phyloP scores from a whole-genome alignment of 2,888 invertebrate species.

The Argynnis bischoffii region DNA sequence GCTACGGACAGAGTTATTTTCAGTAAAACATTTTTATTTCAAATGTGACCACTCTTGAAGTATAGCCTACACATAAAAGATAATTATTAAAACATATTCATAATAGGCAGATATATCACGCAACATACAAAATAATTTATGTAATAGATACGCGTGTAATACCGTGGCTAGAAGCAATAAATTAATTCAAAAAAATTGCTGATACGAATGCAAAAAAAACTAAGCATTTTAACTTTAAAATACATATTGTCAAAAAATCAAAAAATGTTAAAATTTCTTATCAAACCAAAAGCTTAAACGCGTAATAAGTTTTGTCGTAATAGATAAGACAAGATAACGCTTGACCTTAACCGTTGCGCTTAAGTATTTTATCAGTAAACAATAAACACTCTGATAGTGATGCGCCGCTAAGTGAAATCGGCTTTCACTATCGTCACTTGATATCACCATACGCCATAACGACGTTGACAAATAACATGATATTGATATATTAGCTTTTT shows the following conservation, averaged over 20 bases:
- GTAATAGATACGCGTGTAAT: too few relatives aligned
- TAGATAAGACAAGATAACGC: constrained; percentile 51
- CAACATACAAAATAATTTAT: too few relatives aligned
- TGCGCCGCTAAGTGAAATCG: constrained; percentile 45
- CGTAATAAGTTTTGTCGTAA: constrained; percentile 35
- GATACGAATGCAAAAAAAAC: too few relatives aligned
- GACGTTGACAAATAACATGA: constrained; percentile 33
- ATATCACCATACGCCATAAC: constrained; percentile 28
- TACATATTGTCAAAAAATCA: constrained; percentile 8
- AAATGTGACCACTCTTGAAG: too few relatives aligned
- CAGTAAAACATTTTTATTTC: too few relatives aligned
- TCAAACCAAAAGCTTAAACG: constrained; percentile 33
- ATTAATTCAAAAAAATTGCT: too few relatives aligned
- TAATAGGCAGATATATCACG: too few relatives aligned
- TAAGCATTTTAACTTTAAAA: neutral
- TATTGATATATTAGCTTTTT: neutral
- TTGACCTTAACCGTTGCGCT: constrained; percentile 63
- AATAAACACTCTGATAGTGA: constrained; percentile 52
- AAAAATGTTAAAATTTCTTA: constrained; percentile 14
- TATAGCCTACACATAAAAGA: too few relatives aligned
- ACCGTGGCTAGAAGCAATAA: too few relatives aligned
- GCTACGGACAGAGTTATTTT: too few relatives aligned
- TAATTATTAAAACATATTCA: too few relatives aligned
- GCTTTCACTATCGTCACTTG: constrained; percentile 45
- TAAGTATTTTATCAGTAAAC: constrained; percentile 54